These are phyloP conservation scores for Petrocephalus microphthalmus DNA, from an alignment of 2,113 vertebrate genomes.

Conservation along the genomic window DNA sequence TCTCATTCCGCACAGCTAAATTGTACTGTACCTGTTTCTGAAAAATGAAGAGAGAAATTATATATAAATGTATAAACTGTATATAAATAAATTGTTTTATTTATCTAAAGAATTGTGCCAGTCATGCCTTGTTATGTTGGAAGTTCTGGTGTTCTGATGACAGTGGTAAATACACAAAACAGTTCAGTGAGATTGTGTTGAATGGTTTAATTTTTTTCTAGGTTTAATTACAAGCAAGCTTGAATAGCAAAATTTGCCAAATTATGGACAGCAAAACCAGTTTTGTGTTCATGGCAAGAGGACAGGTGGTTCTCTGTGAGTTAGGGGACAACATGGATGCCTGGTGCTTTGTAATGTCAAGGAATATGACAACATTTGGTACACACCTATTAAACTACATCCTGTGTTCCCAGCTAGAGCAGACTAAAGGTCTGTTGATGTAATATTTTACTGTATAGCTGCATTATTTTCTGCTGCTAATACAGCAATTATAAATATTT, in stretches of 20 bases:
- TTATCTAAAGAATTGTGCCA: conserved; percentile 52
- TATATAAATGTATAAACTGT: conserved; percentile 50
- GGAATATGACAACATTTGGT: too few species aligned
- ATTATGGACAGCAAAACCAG: too few species aligned
- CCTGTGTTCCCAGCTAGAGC: too few species aligned
- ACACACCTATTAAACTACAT: too few species aligned
- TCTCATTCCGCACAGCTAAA: conserved; percentile 54
- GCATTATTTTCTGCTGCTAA: background rate
- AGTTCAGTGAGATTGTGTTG: background rate
- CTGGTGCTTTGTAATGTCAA: too few species aligned
- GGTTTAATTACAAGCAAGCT: background rate
- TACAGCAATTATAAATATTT: background rate
- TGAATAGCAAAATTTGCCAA: too few species aligned
- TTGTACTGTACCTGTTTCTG: conserved; percentile 63
- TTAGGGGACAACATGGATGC: too few species aligned
- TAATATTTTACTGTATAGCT: background rate
- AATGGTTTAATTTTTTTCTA: background rate
- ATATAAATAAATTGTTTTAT: conserved; percentile 66
- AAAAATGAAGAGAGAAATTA: conserved; percentile 34
- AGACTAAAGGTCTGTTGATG: background rate
- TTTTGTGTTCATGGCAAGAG: too few species aligned
- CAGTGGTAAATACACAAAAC: background rate
- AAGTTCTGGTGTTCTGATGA: background rate
- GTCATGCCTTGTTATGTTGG: background rate
- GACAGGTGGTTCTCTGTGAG: too few species aligned